Base-by-base conservation (phyloP, 30 jellyfish, hydroid and myxozoan species). In the Hydractinia symbiolongicarpus region DNA sequence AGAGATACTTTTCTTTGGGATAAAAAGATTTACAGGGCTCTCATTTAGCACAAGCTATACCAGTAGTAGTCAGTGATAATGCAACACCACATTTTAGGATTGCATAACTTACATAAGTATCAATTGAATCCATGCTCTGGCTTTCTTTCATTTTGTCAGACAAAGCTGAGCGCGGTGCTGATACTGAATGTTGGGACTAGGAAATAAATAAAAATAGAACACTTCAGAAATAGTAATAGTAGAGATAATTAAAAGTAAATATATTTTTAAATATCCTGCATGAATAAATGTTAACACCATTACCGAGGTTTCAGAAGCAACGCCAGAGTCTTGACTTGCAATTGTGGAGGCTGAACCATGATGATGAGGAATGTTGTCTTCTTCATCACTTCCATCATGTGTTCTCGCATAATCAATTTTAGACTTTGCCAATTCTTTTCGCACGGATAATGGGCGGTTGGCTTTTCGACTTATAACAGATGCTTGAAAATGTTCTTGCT, bases 61-160 rank as follows among this genome's bases (percentile, higher is more conserved):
- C 44, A 30, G 44, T 30, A 30, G 2, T 30, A 30, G 44, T 30
- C 44, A 30, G 44, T 30, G 2, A 30, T 30, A 30, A 30, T 30
- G 44, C 44, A 30, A 30, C 44, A 30, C 44, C 44, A 30, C 44
- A 0, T 30, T 30, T 30, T 30, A 30, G 2, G 44, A 30, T 30
- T 30, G 44, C 44, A 30, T 30, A 14, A 19, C 84, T 54, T 55
- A 77, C 85, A 53, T 9, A 30, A 49, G 85, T 77, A 14, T 77
- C 76, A 77, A 77, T 77, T 7, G 85, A 77, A 61, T 77, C 85
- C 85, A 77, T 77, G 55, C 85, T 77, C 60, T 44, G 85, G 16
- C 66, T 54, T n/a, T 5, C 57, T 56, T 55, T 53, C 51, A 77
- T 54, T 77, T 56, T 77, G 4, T 55, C 54, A 60, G 79, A 54